Evolutionary conservation across 2,797 vertebrate genomes (phyloP), one percentile per base, ranked within the genome.

Genomic region (Odontamblyopus lacepedii): DNA sequence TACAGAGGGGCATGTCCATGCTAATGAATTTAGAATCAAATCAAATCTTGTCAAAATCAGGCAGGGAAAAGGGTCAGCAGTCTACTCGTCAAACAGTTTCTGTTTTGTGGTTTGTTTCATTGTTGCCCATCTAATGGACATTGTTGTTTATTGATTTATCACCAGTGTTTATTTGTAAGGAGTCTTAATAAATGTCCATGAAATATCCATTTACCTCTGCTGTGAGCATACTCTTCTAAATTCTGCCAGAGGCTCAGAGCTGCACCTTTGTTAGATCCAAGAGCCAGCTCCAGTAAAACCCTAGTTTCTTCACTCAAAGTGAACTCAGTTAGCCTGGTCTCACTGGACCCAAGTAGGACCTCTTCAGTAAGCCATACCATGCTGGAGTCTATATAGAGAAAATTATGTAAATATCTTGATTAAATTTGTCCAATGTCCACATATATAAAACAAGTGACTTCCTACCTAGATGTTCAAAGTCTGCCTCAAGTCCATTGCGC

Each of bases 401-500:
- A 80, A 60, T 13, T 30, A 60, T 30, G 15, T 7, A 29, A 60
- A 60, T 29, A 8, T 29, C 44, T 48, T 30, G 16, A 65, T 62
- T 9, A 6, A 57, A 38, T 67, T 32, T 44, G n/a, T 32, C 55
- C 13, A 7, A 55, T 61, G 70, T 61, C 68, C 51, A 71, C 48
- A 63, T 48, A 73, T 65, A 27, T 41, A 57, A n/a, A 60, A n/a
- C 15, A 51, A 16, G 19, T 69, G 69, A 29, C 69, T 76, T 78
- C 82, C 38, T 92, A 95, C 95, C 95, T 71, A 95, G 92, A 83
- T 93, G 92, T 70, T 94, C 92, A 69, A 88, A 92, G 78, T 94
- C 91, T 88, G 93, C 93, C 84, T 95, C 95, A 13, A 95, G 91
- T 11, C 95, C 95, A 5, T 95, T 95, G 74, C 93, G 92, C 69